These are phyloP conservation scores for Coccyzus lansbergi DNA, from an alignment of 2,797 vertebrate species.

Conservation along the genomic window DNA sequence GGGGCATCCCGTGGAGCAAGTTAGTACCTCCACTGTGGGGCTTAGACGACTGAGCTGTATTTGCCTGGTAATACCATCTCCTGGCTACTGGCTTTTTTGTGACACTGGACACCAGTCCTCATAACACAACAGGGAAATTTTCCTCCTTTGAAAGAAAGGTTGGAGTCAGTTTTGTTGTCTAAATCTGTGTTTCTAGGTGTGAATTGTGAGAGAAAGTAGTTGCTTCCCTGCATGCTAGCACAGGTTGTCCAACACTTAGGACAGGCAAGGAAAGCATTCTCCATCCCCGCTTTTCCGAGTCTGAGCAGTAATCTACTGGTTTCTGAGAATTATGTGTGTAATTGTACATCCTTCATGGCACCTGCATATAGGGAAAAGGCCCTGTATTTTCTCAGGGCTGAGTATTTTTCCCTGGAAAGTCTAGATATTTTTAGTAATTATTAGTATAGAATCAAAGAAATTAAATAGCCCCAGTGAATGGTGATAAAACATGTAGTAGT, in stretches of 20 bases:
- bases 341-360: not conserved
- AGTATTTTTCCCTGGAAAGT: not conserved
- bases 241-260: not conserved
- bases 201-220: not conserved
- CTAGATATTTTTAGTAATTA: not conserved
- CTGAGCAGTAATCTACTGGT: not conserved
- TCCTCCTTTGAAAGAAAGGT: not conserved
- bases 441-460: not conserved
- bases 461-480: not conserved
- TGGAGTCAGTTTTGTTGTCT: not conserved
- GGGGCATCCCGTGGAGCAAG: not conserved
- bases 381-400: not conserved
- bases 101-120: not conserved
- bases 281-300: not conserved
- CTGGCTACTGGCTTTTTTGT: not conserved
- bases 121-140: not conserved
- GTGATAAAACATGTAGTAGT: not conserved
- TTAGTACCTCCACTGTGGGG: not conserved
- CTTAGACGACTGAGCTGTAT: not conserved
- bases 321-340: not conserved
- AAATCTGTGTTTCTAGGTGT: not conserved
- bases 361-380: not conserved
- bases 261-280: not conserved
- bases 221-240: not conserved
- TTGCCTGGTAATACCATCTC: not conserved